phyloP scores from a whole-genome alignment of 2,888 invertebrate species.

The Amphipoea lucens region DNA sequence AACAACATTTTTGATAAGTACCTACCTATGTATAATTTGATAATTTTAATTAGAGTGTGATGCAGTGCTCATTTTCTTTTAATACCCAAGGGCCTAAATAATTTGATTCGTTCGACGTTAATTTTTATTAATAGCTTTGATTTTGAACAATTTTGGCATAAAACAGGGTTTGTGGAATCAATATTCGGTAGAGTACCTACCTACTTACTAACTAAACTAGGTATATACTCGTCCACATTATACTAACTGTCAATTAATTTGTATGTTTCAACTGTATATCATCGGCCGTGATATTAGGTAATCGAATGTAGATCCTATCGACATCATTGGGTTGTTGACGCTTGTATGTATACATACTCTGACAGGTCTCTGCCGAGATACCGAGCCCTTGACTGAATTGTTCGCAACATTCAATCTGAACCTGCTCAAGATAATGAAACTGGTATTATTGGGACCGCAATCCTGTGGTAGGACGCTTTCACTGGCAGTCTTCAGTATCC shows the following conservation, averaged over 20 bases:
- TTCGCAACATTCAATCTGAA: conserved; percentile 66
- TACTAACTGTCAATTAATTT: background rate
- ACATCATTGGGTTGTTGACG: conserved; percentile 10
- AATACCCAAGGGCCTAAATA: background rate
- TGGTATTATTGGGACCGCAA: conserved; percentile 70
- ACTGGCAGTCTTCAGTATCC: conserved; percentile 62
- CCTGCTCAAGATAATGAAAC: conserved; percentile 73
- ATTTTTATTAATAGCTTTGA: conserved; percentile 17
- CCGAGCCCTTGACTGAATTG: conserved; percentile 53
- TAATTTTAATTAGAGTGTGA: background rate
- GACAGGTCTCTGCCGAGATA: conserved; percentile 28
- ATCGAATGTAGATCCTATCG: conserved; percentile 20
- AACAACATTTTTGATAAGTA: background rate
- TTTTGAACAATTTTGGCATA: background rate
- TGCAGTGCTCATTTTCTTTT: background rate
- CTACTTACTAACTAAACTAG: background rate
- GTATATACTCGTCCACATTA: background rate
- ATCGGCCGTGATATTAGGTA: conserved; percentile 3
- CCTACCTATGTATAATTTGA: too few species aligned
- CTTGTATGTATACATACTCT: conserved; percentile 3
- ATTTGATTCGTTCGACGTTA: background rate
- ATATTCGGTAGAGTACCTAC: background rate
- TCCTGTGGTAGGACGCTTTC: conserved; percentile 65
- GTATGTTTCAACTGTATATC: background rate
- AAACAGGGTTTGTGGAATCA: background rate